Base-by-base conservation (phyloP, 1,140 invertebrate species). In the Plectrocnemia conspersa region DNA sequence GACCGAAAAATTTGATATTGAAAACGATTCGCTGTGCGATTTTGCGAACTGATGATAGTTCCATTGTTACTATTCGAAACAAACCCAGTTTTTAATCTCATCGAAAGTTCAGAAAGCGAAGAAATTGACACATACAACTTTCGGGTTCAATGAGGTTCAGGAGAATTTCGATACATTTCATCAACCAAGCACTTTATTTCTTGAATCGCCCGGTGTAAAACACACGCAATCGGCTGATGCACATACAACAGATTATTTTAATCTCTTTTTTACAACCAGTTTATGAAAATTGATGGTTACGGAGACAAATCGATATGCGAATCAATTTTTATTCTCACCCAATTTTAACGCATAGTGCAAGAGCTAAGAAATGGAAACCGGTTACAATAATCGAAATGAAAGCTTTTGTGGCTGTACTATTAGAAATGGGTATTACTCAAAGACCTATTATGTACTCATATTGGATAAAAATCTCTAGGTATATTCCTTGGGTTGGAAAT, bases 401-500 rank as follows among this genome's bases (percentile, higher is more conserved):
- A 54, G 62, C 53, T 36, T 64, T 64, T 61, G 25, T 63, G 19
- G 60, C 48, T 25, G 55, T 62, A 29, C 24, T 64, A 13, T 38
- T 65, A 6, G 59, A 59, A 59, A 65, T 65, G 60, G 58, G 64
- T 13, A 57, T 65, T 6, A 63, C 58, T 10, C 49, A 55, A 41
- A 56, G 55, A 22, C 38, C 58, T 21, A 64, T 55, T 45, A 47
- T 63, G 54, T 60, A 54, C 52, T 60, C 56, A 48, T 64, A 65
- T 36, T 65, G 62, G 58, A 53, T 27, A 44, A 36, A 32, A 60
- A 61, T 48, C 35, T 58, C 58, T 49, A 46, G 58, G 52, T 23
- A 52, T 27, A 65, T 66, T 21, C 64, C 64, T 54, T 65, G 65
- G 65, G 65, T 66, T 61, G 32, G 46, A 10, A 49, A 60, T 59